Percentiles rank a stretch among this genome's conserved stretches.
phyloP scores from a whole-genome alignment of 2,888 invertebrate species.

The Trichogramma evanescens region DNA sequence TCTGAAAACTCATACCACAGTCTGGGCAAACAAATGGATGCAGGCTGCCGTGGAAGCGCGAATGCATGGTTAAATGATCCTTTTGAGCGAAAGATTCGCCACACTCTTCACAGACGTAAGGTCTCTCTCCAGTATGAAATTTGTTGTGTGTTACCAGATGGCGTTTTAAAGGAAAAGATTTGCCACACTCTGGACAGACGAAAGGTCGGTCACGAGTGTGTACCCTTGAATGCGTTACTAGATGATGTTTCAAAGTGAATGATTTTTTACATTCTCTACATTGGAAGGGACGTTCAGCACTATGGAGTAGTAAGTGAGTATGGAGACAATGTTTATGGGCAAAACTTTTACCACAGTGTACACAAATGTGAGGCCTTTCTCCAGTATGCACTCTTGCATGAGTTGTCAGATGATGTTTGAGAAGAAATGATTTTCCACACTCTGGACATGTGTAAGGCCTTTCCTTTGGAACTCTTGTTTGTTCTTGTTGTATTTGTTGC shows the following conservation, averaged over 20 bases:
- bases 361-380: slow-evolving; percentile 70
- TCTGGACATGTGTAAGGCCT: slow-evolving; percentile 75
- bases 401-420: slow-evolving; percentile 78
- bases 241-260: slow-evolving; percentile 77
- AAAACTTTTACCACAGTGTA: slow-evolving; percentile 74
- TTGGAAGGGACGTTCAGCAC: slow-evolving; percentile 73
- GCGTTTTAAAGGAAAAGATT: slow-evolving; percentile 73
- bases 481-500: slow-evolving; percentile 55
- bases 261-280: slow-evolving; percentile 82
- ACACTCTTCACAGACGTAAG: slow-evolving; percentile 81
- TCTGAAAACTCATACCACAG: slow-evolving; percentile 78
- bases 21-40: slow-evolving; percentile 91
- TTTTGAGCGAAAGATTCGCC: slow-evolving; percentile 87
- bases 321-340: slow-evolving; percentile 78
- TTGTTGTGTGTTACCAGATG: slow-evolving; percentile 80
- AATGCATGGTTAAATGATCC: slow-evolving; percentile 83
- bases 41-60: slow-evolving; percentile 89
- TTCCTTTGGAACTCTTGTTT: slow-evolving; percentile 57
- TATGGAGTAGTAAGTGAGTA: slow-evolving; percentile 73
- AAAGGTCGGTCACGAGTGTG: slow-evolving; percentile 77
- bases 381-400: slow-evolving; percentile 77
- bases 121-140: slow-evolving; percentile 78
- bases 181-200: slow-evolving; percentile 74
- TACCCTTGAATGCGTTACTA: slow-evolving; percentile 71
- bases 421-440: slow-evolving; percentile 75